phyloP scores from a whole-genome alignment of 2,113 vertebrate species.

The Ammodytes marinus region DNA sequence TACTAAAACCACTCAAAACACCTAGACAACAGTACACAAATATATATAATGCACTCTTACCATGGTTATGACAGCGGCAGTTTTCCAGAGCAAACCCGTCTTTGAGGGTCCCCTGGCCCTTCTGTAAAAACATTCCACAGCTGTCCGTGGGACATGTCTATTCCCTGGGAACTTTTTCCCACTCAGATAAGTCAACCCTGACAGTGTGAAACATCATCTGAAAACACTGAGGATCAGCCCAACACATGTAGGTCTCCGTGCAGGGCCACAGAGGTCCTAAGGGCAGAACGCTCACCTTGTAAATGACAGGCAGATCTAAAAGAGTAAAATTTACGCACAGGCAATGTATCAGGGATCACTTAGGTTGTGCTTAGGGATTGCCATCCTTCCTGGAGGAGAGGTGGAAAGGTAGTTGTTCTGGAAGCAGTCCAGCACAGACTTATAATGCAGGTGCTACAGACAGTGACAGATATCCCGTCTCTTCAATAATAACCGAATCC shows the following conservation, averaged over 20 bases:
- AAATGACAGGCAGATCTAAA: constrained; percentile 71
- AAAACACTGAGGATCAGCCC: constrained; percentile 66
- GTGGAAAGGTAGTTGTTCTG: background rate
- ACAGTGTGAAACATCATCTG: constrained; percentile 79
- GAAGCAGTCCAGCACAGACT: background rate
- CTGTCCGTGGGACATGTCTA: constrained; percentile 69
- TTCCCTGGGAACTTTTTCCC: constrained; percentile 67
- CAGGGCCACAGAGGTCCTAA: constrained; percentile 62
- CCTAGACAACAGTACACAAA: background rate
- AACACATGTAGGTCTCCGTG: constrained; percentile 77
- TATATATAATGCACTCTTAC: background rate
- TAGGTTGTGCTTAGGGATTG: constrained; percentile 6
- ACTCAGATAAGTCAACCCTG: constrained; percentile 78
- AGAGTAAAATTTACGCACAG: constrained; percentile 34
- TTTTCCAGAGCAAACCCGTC: constrained; percentile 38
- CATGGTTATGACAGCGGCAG: constrained; percentile 32
- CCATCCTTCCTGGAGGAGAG: background rate
- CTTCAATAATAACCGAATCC: background rate
- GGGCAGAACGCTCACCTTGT: constrained; percentile 68
- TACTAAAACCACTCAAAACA: background rate
- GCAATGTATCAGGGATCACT: constrained; percentile 29
- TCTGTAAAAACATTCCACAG: constrained; percentile 79
- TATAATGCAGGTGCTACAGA: background rate
- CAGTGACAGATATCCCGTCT: background rate
- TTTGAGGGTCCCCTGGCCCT: constrained; percentile 52